Evolutionary conservation across 1,140 invertebrate species (phyloP).

Genomic region (Procambarus clarkii): DNA sequence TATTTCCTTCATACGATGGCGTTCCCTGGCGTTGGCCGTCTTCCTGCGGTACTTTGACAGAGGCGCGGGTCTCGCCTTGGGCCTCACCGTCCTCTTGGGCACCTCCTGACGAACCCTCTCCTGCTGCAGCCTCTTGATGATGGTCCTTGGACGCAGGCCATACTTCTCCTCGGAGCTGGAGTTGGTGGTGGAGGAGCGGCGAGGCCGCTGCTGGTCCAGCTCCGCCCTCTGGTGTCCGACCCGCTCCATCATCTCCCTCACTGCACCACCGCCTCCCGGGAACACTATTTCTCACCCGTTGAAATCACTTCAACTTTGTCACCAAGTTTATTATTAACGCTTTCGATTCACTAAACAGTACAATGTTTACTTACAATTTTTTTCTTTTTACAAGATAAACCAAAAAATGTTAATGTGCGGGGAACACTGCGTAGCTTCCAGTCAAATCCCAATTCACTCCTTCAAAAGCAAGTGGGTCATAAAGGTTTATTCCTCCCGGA

Average conservation of each 20-base stretch:
- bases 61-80: slow-evolving; percentile 51
- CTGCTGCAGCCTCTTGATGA: slow-evolving; percentile 77
- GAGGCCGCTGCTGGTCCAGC: background rate
- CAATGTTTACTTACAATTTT: too few relatives aligned
- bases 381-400: too few relatives aligned
- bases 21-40: slow-evolving; percentile 91
- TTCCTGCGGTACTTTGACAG: slow-evolving; percentile 86
- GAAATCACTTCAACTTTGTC: background rate
- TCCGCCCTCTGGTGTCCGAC: background rate
- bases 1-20: slow-evolving; percentile 90
- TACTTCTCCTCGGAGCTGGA: slow-evolving; percentile 74
- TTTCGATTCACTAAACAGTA: background rate
- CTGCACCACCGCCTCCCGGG: background rate
- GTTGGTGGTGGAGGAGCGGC: background rate
- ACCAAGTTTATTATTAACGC: background rate
- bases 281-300: background rate
- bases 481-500: background rate
- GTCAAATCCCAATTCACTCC: too few relatives aligned
- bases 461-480: background rate
- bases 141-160: slow-evolving; percentile 77
- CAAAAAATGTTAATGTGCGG: too few relatives aligned
- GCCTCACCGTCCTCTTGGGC: background rate
- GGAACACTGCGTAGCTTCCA: too few relatives aligned
- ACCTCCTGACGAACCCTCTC: slow-evolving; percentile 72
- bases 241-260: background rate